These are phyloP conservation scores for Pseudomyrmex flavicornis DNA, from an alignment of 1,140 invertebrate species.

Conservation along the genomic window DNA sequence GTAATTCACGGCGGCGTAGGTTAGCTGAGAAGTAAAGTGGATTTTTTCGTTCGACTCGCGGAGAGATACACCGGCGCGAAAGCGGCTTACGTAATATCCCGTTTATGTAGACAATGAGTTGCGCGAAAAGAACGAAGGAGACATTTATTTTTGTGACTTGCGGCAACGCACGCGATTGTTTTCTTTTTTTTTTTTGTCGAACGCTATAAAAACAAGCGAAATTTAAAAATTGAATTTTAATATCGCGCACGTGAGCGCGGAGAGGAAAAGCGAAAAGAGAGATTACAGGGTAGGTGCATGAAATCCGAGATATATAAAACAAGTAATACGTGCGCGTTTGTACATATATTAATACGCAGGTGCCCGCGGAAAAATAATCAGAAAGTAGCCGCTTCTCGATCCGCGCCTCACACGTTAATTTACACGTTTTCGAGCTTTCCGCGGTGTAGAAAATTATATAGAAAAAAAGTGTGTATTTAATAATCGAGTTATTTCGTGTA, in stretches of 20 bases:
- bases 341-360: background rate
- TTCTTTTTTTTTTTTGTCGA: background rate
- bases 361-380: background rate
- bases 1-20: conserved; percentile 23
- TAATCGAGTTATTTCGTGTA: no score
- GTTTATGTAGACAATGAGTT: conserved; percentile 46
- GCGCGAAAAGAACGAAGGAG: background rate
- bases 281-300: no score
- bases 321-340: background rate
- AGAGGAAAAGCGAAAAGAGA: no score
- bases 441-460: no score
- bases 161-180: no score
- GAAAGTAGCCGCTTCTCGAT: no score
- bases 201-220: no score
- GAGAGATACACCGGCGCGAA: conserved; percentile 1
- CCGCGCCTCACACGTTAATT: no score
- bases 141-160: background rate
- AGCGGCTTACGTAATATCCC: conserved; percentile 40
- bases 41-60: conserved; percentile 1
- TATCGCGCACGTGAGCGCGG: no score
- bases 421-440: no score
- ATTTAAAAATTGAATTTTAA: no score
- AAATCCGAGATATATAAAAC: background rate
- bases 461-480: no score
- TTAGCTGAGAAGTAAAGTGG: conserved; percentile 3